These are phyloP conservation scores for Neuroscelio doddi DNA, from an alignment of 2,888 invertebrate species.

Conservation along the genomic window DNA sequence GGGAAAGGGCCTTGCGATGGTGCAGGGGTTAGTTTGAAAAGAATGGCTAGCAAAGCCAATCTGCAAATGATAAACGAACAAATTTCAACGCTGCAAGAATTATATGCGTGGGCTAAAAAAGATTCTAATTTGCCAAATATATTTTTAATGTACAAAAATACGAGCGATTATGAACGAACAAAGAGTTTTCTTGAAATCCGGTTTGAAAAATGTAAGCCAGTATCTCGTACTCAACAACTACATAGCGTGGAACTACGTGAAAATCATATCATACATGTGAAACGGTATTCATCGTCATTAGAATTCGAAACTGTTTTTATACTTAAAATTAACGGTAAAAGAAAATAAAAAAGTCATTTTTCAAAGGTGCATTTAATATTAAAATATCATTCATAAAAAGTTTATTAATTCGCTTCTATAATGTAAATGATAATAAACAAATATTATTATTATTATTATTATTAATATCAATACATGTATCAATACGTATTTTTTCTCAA, in stretches of 20 bases:
- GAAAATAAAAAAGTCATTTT: too few relatives aligned
- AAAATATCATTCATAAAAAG: too few relatives aligned
- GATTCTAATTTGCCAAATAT: slow-evolving; percentile 12
- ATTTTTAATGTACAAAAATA: slow-evolving; percentile 4
- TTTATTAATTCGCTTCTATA: too few relatives aligned
- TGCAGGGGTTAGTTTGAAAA: slow-evolving; percentile 17
- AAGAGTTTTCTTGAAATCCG: slow-evolving; percentile 9
- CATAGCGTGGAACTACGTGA: slow-evolving; percentile 16
- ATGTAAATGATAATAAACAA: too few relatives aligned
- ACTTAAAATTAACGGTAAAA: too few relatives aligned
- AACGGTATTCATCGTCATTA: slow-evolving; percentile 6
- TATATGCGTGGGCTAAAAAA: slow-evolving; percentile 21
- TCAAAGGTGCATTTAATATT: too few relatives aligned
- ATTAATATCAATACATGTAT: too few relatives aligned
- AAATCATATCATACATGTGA: background rate
- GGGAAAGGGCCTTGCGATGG: slow-evolving; percentile 39
- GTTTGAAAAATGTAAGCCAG: slow-evolving; percentile 13
- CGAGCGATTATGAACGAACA: slow-evolving; percentile 4
- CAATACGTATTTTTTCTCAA: too few relatives aligned
- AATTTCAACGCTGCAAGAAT: slow-evolving; percentile 13
- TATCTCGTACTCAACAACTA: slow-evolving; percentile 12
- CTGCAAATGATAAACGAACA: slow-evolving; percentile 15
- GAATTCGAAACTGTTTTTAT: too few relatives aligned
- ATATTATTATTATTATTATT: too few relatives aligned
- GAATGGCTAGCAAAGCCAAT: slow-evolving; percentile 24